Percentiles rank a stretch among this genome's conserved stretches.
Conservation (phyloP, 2,888 invertebrate species). For the Pheosia tremula region DNA sequence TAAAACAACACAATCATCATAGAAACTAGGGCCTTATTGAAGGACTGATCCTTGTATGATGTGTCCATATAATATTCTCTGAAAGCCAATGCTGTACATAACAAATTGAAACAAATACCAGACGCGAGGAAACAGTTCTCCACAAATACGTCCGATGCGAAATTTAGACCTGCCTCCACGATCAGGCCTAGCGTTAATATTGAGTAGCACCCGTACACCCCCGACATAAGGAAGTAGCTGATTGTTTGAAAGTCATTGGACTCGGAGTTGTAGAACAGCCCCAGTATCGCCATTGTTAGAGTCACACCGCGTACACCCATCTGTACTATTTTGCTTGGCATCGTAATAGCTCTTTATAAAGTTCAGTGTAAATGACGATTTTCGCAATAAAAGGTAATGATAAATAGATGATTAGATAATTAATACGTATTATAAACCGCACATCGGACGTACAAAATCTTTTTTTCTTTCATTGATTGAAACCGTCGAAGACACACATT, state of each 20-base stretch:
- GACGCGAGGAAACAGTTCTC: conserved; percentile 41
- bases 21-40: conserved; percentile 52
- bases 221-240: conserved; percentile 52
- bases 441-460: too few species aligned
- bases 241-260: conserved; percentile 33
- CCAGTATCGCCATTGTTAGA: conserved; percentile 47
- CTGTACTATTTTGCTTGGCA: conserved; percentile 49
- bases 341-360: conserved; percentile 16
- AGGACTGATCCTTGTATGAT: conserved; percentile 28
- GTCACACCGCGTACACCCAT: conserved; percentile 55
- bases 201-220: conserved; percentile 54
- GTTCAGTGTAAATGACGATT: neutral
- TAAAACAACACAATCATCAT: conserved; percentile 39
- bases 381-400: too few species aligned
- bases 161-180: conserved; percentile 52
- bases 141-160: conserved; percentile 41
- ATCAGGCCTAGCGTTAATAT: conserved; percentile 56
- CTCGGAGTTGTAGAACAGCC: conserved; percentile 55
- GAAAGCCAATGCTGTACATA: conserved; percentile 44
- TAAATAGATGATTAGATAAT: too few species aligned
- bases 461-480: too few species aligned
- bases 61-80: conserved; percentile 37
- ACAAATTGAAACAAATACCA: conserved; percentile 43
- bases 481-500: too few species aligned
- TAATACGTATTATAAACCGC: too few species aligned